These are phyloP conservation scores for Patagioenas fasciata DNA, from an alignment of 2,113 vertebrate species.

Conservation along the genomic window DNA sequence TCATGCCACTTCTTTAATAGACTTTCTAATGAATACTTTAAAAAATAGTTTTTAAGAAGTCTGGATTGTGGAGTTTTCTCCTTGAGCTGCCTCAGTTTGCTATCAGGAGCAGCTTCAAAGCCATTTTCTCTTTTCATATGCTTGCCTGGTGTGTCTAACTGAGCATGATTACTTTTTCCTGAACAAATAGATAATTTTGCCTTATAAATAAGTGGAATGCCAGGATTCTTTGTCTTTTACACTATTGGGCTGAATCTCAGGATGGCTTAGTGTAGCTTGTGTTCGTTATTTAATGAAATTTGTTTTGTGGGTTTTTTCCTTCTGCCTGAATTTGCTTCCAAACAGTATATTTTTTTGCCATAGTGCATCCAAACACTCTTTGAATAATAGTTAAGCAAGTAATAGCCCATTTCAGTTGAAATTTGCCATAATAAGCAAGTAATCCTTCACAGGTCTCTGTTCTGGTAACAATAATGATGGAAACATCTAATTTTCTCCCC, in stretches of 20 bases:
- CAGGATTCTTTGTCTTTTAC: not conserved
- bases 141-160: slow-evolving; percentile 61
- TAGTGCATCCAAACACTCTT: not conserved
- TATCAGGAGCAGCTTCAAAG: slow-evolving; percentile 68
- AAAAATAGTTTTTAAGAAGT: not conserved
- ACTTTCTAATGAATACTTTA: slow-evolving; percentile 7
- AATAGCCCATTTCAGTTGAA: slow-evolving; percentile 34
- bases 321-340: slow-evolving; percentile 16
- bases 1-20: slow-evolving; percentile 18
- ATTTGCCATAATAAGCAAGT: not conserved
- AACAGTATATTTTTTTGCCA: not conserved
- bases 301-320: not conserved
- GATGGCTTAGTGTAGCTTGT: not conserved
- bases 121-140: slow-evolving; percentile 55
- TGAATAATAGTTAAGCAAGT: slow-evolving; percentile 46
- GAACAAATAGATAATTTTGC: slow-evolving; percentile 48
- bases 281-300: slow-evolving; percentile 27
- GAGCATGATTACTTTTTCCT: slow-evolving; percentile 55
- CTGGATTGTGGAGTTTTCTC: slow-evolving; percentile 1
- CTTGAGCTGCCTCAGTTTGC: not conserved
- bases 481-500: not conserved
- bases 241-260: slow-evolving; percentile 9
- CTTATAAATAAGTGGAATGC: slow-evolving; percentile 16
- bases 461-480: not conserved
- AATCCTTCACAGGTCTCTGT: slow-evolving; percentile 10